Percentiles rank a stretch among this genome's conserved stretches.
Evolutionary conservation across 2,113 vertebrate species (phyloP).

Genomic region (Speoplatyrhinus poulsoni): DNA sequence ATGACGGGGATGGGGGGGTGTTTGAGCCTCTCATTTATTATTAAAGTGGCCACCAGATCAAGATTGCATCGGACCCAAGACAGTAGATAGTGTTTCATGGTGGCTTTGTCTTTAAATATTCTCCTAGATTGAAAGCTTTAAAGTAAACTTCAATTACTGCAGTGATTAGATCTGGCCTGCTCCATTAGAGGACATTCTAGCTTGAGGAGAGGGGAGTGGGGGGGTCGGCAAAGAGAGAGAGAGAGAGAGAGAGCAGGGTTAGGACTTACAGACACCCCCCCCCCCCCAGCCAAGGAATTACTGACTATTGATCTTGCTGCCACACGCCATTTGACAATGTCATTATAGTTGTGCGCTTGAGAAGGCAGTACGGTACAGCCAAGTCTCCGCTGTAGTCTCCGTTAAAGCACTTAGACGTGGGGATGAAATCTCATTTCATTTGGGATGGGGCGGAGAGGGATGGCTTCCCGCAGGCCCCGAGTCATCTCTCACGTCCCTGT

Average conservation of each 20-base stretch:
- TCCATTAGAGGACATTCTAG: slow-evolving; percentile 84
- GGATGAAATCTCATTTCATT: slow-evolving; percentile 53
- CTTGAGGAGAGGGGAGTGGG: slow-evolving; percentile 39
- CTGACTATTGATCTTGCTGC: slow-evolving; percentile 72
- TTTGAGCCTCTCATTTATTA: slow-evolving; percentile 75
- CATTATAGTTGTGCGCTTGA: slow-evolving; percentile 64
- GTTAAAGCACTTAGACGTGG: slow-evolving; percentile 44
- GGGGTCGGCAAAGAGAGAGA: not conserved
- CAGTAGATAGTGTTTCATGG: slow-evolving; percentile 78
- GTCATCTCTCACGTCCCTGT: not conserved
- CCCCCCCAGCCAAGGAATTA: slow-evolving; percentile 66
- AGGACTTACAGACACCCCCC: slow-evolving; percentile 52
- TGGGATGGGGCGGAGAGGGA: slow-evolving; percentile 31
- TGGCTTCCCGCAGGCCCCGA: slow-evolving; percentile 14
- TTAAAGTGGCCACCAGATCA: slow-evolving; percentile 68
- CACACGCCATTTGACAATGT: slow-evolving; percentile 70
- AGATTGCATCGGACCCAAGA: slow-evolving; percentile 63
- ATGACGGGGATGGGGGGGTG: slow-evolving; percentile 41
- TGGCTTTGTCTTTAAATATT: slow-evolving; percentile 80
- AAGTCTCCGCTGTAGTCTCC: slow-evolving; percentile 21
- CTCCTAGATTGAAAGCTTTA: slow-evolving; percentile 78
- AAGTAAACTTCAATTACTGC: slow-evolving; percentile 81
- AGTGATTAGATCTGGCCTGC: slow-evolving; percentile 79
- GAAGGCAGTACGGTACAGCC: slow-evolving; percentile 42
- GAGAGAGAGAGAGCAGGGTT: slow-evolving; percentile 26